Evolutionary conservation across 2,113 vertebrate species (phyloP).

Genomic region (Elephantulus edwardii): DNA sequence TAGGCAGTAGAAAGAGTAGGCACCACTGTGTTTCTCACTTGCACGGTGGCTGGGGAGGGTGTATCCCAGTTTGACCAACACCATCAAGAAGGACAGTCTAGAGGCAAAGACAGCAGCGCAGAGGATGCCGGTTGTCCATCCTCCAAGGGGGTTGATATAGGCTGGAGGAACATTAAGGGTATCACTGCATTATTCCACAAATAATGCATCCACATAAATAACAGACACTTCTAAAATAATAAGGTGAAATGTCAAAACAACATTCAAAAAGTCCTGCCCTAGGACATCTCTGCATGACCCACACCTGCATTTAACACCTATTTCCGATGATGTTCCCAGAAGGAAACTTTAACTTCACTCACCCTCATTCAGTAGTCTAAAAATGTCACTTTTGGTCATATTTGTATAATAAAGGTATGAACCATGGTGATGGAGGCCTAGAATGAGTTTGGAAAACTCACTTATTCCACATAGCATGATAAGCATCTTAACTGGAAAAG

Average conservation of each 20-base stretch:
- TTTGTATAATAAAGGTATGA: no score
- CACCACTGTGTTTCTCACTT: background rate
- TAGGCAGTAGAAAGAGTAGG: background rate
- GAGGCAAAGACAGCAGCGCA: background rate
- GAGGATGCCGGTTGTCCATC: background rate
- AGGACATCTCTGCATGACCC: no score
- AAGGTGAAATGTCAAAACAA: no score
- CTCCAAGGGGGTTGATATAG: accelerated
- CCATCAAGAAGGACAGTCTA: background rate
- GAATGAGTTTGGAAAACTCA: no score
- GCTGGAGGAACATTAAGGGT: background rate
- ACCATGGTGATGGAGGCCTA: no score
- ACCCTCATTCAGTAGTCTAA: background rate
- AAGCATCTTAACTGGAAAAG: no score
- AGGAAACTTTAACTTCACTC: background rate
- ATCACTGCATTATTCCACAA: no score
- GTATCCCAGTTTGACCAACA: background rate
- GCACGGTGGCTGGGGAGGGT: background rate
- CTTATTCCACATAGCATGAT: no score
- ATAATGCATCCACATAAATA: background rate
- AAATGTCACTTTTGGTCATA: background rate
- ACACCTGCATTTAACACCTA: no score
- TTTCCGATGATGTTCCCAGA: no score
- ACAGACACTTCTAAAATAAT: no score
- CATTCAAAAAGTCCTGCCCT: no score